These are phyloP conservation scores for Vanessa tameamea DNA, from an alignment of 1,140 invertebrate genomes.

Conservation along the genomic window DNA sequence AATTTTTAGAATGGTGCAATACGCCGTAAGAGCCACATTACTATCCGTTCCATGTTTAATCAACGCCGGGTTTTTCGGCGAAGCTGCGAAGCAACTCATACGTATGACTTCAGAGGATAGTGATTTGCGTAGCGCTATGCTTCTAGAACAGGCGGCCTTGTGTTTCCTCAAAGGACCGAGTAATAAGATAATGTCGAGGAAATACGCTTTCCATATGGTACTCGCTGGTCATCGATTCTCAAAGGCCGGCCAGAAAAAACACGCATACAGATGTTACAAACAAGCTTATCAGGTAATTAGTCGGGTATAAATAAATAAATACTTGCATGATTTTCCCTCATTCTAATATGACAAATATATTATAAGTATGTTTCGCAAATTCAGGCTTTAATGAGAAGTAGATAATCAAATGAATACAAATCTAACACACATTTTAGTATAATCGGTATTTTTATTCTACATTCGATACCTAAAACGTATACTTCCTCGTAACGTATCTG, in stretches of 20 bases:
- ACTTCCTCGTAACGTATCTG: too few relatives aligned
- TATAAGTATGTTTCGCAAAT: too few relatives aligned
- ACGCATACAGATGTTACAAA: constrained; percentile 94
- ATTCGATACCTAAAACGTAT: too few relatives aligned
- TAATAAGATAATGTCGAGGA: constrained; percentile 88
- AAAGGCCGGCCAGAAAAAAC: constrained; percentile 94
- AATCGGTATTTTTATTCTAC: too few relatives aligned
- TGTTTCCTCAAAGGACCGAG: constrained; percentile 90
- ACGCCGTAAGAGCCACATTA: constrained; percentile 94
- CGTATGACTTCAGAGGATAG: constrained; percentile 97
- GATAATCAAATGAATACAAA: too few relatives aligned
- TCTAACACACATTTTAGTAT: too few relatives aligned
- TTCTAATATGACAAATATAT: too few relatives aligned
- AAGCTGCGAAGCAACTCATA: constrained; percentile 96
- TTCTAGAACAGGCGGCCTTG: constrained; percentile 97
- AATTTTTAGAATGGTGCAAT: constrained; percentile 87
- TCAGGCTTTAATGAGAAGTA: too few relatives aligned
- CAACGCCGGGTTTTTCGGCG: constrained; percentile 87
- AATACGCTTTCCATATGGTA: constrained; percentile 98
- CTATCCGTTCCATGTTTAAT: constrained; percentile 93
- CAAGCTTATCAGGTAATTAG: constrained; percentile 92
- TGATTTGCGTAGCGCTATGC: constrained; percentile 92
- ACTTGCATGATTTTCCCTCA: background rate
- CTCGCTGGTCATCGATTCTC: constrained; percentile 95
- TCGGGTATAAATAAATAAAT: background rate